A percentile compares a stretch with the other conserved stretches of the same genome.
Conservation (phyloP, 2,888 invertebrate genomes). For the Drosophila affinis region DNA sequence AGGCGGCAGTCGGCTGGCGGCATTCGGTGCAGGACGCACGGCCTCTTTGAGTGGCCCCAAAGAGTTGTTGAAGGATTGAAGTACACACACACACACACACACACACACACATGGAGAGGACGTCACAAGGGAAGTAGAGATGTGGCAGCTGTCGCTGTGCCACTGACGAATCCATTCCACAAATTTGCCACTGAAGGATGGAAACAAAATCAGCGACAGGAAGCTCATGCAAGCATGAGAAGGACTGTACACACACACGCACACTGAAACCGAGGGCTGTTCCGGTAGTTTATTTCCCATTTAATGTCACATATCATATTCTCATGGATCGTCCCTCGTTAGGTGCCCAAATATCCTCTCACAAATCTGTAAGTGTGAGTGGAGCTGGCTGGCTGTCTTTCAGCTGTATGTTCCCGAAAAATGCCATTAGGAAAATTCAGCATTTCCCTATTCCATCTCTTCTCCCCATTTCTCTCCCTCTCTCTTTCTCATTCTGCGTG, state of each 20-base stretch:
- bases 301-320: neutral
- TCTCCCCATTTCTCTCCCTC: neutral
- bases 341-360: constrained; percentile 60
- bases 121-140: neutral
- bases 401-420: constrained; percentile 50
- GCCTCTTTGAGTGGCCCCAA: constrained; percentile 14
- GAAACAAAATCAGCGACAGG: constrained; percentile 66
- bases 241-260: constrained; percentile 9
- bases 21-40: neutral
- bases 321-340: neutral
- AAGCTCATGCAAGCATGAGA: constrained; percentile 43
- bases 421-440: constrained; percentile 73
- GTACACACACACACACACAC: neutral
- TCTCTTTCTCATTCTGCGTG: neutral
- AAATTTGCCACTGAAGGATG: constrained; percentile 21
- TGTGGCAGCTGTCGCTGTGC: constrained; percentile 41
- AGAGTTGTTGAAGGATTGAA: constrained; percentile 9
- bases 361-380: constrained; percentile 45
- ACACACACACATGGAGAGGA: neutral
- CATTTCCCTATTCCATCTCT: constrained; percentile 10
- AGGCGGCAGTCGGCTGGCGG: neutral
- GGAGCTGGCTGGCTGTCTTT: neutral
- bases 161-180: constrained; percentile 16
- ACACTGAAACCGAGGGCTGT: neutral
- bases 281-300: neutral